These are phyloP conservation scores for Campopleginae sp. DNA, from an alignment of 2,888 invertebrate genomes.

Conservation along the genomic window DNA sequence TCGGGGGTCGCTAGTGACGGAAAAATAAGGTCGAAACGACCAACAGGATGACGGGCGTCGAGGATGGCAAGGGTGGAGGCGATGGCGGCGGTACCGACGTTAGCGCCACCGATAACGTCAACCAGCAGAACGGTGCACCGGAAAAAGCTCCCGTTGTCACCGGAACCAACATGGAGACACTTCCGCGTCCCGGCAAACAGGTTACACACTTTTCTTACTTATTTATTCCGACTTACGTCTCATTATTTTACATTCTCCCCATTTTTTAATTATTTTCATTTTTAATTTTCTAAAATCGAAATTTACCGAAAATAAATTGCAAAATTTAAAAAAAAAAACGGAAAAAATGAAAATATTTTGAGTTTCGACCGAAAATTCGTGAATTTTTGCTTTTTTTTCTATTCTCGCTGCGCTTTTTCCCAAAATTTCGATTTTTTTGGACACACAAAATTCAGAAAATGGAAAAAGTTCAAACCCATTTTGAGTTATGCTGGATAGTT, in stretches of 20 bases:
- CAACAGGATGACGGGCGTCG: slow-evolving; percentile 82
- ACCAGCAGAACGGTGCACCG: slow-evolving; percentile 85
- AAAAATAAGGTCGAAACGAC: slow-evolving; percentile 68
- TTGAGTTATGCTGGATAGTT: too few relatives aligned
- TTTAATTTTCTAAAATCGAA: too few relatives aligned
- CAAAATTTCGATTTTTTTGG: neutral
- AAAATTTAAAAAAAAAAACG: neutral
- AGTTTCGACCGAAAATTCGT: too few relatives aligned
- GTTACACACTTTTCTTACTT: slow-evolving; percentile 76
- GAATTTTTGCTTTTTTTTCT: too few relatives aligned
- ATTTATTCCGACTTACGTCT: neutral
- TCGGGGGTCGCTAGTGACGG: slow-evolving; percentile 65
- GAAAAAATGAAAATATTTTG: neutral
- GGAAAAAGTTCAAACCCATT: neutral
- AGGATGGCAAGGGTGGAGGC: slow-evolving; percentile 79
- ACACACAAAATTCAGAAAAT: neutral
- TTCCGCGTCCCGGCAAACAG: slow-evolving; percentile 87
- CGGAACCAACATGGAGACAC: slow-evolving; percentile 87
- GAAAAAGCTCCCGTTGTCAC: slow-evolving; percentile 87
- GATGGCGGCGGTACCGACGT: slow-evolving; percentile 77
- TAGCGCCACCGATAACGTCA: slow-evolving; percentile 87
- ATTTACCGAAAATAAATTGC: neutral
- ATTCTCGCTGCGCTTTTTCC: too few relatives aligned
- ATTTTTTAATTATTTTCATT: neutral
- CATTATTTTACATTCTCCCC: neutral